These are phyloP conservation scores for Hipposideros larvatus DNA, from an alignment of 2,797 vertebrate genomes.

Conservation along the genomic window DNA sequence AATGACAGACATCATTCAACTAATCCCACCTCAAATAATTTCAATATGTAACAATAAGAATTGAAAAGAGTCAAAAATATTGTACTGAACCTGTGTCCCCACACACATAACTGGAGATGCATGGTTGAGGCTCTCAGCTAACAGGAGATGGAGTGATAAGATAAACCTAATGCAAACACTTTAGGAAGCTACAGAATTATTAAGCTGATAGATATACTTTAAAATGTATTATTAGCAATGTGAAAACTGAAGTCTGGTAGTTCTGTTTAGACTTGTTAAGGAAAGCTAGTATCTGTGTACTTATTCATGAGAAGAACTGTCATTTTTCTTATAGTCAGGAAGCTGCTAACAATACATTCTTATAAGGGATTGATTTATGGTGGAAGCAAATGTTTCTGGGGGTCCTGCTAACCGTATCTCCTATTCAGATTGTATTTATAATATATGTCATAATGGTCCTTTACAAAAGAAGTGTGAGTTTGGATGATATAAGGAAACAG, in stretches of 20 bases:
- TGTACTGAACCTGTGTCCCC: too few species aligned
- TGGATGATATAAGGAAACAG: background rate
- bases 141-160: background rate
- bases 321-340: background rate
- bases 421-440: background rate
- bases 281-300: background rate
- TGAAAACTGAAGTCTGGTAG: background rate
- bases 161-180: background rate
- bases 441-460: background rate
- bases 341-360: background rate
- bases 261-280: background rate
- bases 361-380: background rate
- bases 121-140: background rate
- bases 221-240: background rate
- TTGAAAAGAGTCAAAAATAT: background rate
- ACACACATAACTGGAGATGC: background rate
- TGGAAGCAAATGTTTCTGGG: background rate
- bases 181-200: background rate
- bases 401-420: background rate
- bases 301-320: background rate
- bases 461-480: background rate
- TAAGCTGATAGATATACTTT: background rate
- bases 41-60: background rate
- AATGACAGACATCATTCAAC: background rate
- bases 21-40: slow-evolving; percentile 21